Evolutionary conservation across 37 sponge, comb jelly and placozoan genomes (phyloP).

Genomic region (Ianthella basta): DNA sequence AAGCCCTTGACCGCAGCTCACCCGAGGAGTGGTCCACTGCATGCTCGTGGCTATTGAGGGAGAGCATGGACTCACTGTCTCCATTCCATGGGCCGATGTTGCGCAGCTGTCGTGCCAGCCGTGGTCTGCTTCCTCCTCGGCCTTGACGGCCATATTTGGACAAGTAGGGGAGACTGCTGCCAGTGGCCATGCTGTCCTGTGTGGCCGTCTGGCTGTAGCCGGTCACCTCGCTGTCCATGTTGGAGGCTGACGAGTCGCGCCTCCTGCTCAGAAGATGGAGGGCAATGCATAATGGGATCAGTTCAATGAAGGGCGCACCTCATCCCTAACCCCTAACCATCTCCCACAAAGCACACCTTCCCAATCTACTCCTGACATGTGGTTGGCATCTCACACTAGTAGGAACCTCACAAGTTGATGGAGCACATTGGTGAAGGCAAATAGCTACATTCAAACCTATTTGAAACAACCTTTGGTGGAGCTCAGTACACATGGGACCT

Average conservation of each 20-base stretch:
- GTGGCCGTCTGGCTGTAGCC: slow-evolving; percentile 16
- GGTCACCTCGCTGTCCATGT: neutral
- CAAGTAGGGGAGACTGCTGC: neutral
- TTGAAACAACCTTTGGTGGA: too few relatives aligned
- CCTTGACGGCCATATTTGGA: slow-evolving; percentile 1
- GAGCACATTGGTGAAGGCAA: too few relatives aligned
- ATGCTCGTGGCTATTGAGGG: slow-evolving; percentile 25
- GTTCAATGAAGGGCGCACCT: too few relatives aligned
- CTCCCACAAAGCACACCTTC: too few relatives aligned
- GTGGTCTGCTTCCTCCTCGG: neutral
- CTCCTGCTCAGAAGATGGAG: neutral
- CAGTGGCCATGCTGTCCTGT: slow-evolving; percentile 12
- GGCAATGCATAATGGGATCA: too few relatives aligned
- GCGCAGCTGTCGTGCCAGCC: neutral
- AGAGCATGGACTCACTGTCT: neutral
- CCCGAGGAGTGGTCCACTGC: slow-evolving; percentile 4
- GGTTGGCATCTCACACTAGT: too few relatives aligned
- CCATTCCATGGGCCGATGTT: slow-evolving; percentile 8
- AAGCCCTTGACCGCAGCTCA: neutral
- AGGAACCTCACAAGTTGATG: too few relatives aligned
- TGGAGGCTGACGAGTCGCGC: slow-evolving; percentile 20
- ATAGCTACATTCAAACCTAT: too few relatives aligned
- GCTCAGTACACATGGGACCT: too few relatives aligned
- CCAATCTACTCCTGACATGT: too few relatives aligned
- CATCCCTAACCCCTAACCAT: too few relatives aligned